Conservation (phyloP, 2,797 vertebrate genomes). For the Bradypus variegatus region DNA sequence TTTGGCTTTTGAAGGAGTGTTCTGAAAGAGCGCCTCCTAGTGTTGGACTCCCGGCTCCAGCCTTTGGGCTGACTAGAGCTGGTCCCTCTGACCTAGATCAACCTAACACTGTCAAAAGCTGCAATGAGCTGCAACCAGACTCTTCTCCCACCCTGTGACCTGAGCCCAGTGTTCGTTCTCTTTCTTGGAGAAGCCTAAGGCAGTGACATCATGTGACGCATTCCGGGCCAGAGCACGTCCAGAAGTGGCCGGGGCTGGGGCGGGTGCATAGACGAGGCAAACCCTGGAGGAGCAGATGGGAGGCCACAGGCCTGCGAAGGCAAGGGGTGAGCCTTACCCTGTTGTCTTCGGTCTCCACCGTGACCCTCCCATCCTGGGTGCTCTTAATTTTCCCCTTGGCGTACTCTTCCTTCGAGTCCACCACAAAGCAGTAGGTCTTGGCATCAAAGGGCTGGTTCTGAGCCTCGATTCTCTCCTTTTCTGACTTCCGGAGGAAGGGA, state of each 20-base stretch:
- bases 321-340: conserved; percentile 59
- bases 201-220: background rate
- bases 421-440: conserved; percentile 82
- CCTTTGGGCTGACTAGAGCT: background rate
- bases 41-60: background rate
- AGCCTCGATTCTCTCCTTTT: conserved; percentile 80
- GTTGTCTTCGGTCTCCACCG: conserved; percentile 78
- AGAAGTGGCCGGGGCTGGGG: background rate
- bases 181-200: background rate
- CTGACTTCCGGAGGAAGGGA: conserved; percentile 79
- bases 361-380: conserved; percentile 75
- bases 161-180: background rate
- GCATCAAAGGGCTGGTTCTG: conserved; percentile 83
- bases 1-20: background rate
- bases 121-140: background rate
- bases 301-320: rapidly evolving
- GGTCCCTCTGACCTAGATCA: background rate
- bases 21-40: background rate
- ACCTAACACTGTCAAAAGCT: background rate
- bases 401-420: conserved; percentile 78
- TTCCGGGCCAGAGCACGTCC: background rate
- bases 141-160: background rate
- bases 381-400: conserved; percentile 80
- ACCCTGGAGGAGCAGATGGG: rapidly evolving
- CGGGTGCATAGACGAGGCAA: rapidly evolving